Evolutionary conservation across 2,888 invertebrate genomes (phyloP).

Genomic region (Aquatica leii): DNA sequence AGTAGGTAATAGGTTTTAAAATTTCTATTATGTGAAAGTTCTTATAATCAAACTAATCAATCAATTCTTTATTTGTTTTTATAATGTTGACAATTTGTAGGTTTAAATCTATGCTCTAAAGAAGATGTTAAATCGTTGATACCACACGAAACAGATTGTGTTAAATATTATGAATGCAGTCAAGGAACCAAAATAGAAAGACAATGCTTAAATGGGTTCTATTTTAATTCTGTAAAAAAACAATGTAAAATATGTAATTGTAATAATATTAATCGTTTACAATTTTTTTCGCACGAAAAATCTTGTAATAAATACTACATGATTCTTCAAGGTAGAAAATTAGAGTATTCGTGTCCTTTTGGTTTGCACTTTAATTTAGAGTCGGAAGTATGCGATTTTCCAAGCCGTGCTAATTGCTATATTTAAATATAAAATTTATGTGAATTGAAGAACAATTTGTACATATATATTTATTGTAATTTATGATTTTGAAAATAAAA

Average conservation of each 20-base stretch:
- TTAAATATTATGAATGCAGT: conserved; percentile 38
- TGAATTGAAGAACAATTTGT: not conserved
- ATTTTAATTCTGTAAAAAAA: conserved; percentile 21
- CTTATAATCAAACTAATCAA: too few relatives aligned
- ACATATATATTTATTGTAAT: too few relatives aligned
- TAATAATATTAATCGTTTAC: conserved; percentile 2
- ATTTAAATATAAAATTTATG: not conserved
- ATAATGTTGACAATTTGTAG: too few relatives aligned
- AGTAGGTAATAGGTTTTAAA: too few relatives aligned
- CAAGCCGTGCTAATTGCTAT: conserved; percentile 6
- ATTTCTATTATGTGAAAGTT: too few relatives aligned
- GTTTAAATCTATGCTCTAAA: not conserved
- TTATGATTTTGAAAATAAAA: too few relatives aligned
- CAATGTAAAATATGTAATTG: conserved; percentile 21
- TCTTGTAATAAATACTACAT: conserved; percentile 16
- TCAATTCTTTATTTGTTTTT: too few relatives aligned
- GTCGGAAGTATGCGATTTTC: conserved; percentile 17
- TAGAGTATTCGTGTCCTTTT: conserved; percentile 6
- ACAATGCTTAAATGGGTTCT: conserved; percentile 33
- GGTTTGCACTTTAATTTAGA: conserved; percentile 17
- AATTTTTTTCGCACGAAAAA: conserved; percentile 12
- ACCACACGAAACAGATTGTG: conserved; percentile 33
- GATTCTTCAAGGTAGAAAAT: not conserved
- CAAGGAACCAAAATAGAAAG: conserved; percentile 25
- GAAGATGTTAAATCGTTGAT: conserved; percentile 6